Percentiles rank a stretch among this genome's conserved stretches.
Conservation (phyloP, 2,888 invertebrate genomes). For the Temnothorax unifasciatus region DNA sequence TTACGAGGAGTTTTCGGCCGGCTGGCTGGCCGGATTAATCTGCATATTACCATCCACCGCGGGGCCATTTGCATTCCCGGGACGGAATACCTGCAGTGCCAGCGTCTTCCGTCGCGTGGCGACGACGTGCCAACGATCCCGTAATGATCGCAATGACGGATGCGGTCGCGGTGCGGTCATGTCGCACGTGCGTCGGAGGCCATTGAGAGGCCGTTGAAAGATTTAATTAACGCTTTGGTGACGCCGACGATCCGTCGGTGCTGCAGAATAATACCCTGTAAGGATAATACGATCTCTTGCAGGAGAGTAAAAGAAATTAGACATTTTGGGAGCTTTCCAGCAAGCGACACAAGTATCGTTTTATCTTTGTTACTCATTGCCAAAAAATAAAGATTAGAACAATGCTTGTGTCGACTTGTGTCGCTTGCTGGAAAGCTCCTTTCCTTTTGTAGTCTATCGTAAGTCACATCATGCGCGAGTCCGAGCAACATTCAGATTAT, state of each 20-base stretch:
- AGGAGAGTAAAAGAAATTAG: too few species aligned
- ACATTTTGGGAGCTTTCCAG: too few species aligned
- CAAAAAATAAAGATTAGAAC: too few species aligned
- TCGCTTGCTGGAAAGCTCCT: too few species aligned
- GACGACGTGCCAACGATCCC: constrained; percentile 59
- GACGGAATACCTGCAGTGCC: constrained; percentile 58
- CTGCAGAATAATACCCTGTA: too few species aligned
- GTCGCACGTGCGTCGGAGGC: constrained; percentile 40
- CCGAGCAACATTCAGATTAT: background rate
- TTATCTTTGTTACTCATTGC: too few species aligned
- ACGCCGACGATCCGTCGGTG: background rate
- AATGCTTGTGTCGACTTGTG: too few species aligned
- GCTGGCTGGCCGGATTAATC: constrained; percentile 69
- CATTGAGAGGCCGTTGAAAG: constrained; percentile 32
- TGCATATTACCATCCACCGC: constrained; percentile 68
- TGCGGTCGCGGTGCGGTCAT: constrained; percentile 48
- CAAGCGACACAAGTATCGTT: too few species aligned
- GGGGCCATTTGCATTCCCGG: constrained; percentile 70
- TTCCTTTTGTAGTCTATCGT: background rate
- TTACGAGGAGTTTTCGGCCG: constrained; percentile 72
- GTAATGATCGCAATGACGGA: constrained; percentile 52
- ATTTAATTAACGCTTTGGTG: constrained; percentile 36
- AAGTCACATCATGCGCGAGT: background rate
- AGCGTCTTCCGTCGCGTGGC: constrained; percentile 56
- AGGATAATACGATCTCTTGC: background rate